Conservation (phyloP, 2,113 vertebrate genomes). For the Pipa parva region DNA sequence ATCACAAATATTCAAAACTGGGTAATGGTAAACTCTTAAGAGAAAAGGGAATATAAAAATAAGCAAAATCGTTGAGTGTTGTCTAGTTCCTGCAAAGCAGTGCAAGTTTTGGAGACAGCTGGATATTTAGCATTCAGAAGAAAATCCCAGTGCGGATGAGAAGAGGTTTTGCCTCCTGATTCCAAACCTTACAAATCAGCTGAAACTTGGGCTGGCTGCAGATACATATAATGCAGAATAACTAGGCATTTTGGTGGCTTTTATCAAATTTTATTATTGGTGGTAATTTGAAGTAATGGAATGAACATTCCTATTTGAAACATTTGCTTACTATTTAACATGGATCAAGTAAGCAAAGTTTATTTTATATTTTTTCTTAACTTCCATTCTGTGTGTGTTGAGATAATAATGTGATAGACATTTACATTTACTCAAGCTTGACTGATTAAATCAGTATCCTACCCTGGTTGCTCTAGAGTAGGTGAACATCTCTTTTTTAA, state of each 20-base stretch:
- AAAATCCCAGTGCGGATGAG: constrained; percentile 22
- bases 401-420: too few species aligned
- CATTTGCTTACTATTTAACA: constrained; percentile 11
- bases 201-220: constrained; percentile 15
- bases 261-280: constrained; percentile 30
- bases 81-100: constrained; percentile 24
- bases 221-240: constrained; percentile 30
- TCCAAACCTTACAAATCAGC: constrained; percentile 21
- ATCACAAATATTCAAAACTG: constrained; percentile 24
- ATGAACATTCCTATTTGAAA: constrained; percentile 16
- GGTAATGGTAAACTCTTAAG: constrained; percentile 30
- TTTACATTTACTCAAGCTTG: too few species aligned
- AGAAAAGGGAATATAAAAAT: constrained; percentile 31
- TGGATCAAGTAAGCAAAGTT: too few species aligned
- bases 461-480: too few species aligned
- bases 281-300: constrained; percentile 5
- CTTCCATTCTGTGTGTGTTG: too few species aligned
- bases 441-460: too few species aligned
- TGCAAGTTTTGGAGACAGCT: constrained; percentile 24
- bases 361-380: too few species aligned
- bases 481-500: too few species aligned
- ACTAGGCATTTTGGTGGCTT: constrained; percentile 30
- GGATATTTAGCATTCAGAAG: constrained; percentile 33
- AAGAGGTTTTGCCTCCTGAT: constrained; percentile 31
- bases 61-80: constrained; percentile 18